Base-by-base conservation (phyloP, 2,797 vertebrate genomes). In the Mareca penelope region DNA sequence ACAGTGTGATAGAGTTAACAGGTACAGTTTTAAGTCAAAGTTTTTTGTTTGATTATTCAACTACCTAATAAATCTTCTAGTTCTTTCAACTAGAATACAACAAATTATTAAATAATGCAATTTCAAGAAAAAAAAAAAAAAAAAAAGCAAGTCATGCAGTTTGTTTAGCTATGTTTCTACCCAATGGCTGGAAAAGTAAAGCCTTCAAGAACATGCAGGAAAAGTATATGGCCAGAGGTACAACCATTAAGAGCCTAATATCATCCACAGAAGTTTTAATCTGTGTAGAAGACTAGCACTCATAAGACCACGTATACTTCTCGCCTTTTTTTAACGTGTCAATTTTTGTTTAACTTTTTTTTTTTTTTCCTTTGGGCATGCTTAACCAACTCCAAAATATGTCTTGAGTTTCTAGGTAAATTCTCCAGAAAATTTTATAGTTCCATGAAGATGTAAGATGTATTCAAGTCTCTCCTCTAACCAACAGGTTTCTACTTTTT, bases 311-410 rank as follows among this genome's bases (percentile, higher is more conserved):
- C 39, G 23, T 10, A 39, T 8, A 39, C 46, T 52, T 63, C 8
- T 40, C 19, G 23, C 29, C 28, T 10, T 2, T 26, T 57, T 39
- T 29, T 18, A 23, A 39, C 1, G 23, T 18, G 10, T 50, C 70
- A 33, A 80, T 68, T 59, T 13, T 67, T 84, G 84, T 31, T 33
- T 7, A 8, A 15, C 24, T n/a, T n/a, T 48, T 48, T 85, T 46
- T n/a, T 28, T 10, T 23, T 29, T 35, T 10, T 23, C 15, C 33
- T 35, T 48, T 48, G 6, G 42, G 55, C 0, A 0, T 61, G 31
- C 31, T 88, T 75, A 85, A 60, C 4, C 2, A 6, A 67, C 59
- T 72, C 26, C 40, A 89, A 90, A 85, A 33, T 24, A 9, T 7
- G 1, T 87, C 80, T 67, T 42, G 16, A 64, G 28, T 89, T 37